Evolutionary conservation across 1,140 invertebrate genomes (phyloP).

Genomic region (Trachymyrmex cornetzi): DNA sequence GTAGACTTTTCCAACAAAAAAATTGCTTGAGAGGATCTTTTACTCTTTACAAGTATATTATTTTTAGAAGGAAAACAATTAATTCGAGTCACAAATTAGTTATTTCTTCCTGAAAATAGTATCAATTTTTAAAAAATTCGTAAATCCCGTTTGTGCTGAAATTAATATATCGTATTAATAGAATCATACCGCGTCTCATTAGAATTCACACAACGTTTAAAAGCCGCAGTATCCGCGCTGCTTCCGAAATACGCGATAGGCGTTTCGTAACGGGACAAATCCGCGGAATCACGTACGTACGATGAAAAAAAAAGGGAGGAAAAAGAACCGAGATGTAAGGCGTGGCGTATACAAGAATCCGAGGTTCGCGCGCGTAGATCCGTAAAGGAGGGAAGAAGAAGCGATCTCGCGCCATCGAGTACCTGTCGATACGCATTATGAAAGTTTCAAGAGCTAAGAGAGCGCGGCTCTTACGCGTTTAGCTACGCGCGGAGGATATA

Average conservation of each 20-base stretch:
- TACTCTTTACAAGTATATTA: not conserved
- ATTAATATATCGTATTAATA: conserved; percentile 28
- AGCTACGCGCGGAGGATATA: conserved; percentile 74
- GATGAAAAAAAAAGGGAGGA: not conserved
- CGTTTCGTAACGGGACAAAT: not conserved
- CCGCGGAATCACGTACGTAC: not conserved
- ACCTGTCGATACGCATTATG: conserved; percentile 58
- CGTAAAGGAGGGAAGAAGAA: not conserved
- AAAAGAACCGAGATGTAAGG: not conserved
- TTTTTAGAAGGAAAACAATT: no score
- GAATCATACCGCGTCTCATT: not conserved
- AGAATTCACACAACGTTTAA: conserved; percentile 38
- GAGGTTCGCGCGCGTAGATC: not conserved
- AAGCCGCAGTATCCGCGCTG: not conserved
- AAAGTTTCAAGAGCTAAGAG: conserved; percentile 52
- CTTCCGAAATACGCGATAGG: not conserved
- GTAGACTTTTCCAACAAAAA: no score
- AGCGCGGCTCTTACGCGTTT: conserved; percentile 62
- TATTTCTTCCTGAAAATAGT: not conserved
- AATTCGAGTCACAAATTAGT: not conserved
- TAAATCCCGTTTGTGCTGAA: not conserved
- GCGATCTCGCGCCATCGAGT: conserved; percentile 39
- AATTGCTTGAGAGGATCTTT: not conserved
- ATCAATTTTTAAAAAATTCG: not conserved
- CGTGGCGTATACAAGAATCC: not conserved